Evolutionary conservation across 2,797 vertebrate species (phyloP).

Genomic region (Ibycter americanus): DNA sequence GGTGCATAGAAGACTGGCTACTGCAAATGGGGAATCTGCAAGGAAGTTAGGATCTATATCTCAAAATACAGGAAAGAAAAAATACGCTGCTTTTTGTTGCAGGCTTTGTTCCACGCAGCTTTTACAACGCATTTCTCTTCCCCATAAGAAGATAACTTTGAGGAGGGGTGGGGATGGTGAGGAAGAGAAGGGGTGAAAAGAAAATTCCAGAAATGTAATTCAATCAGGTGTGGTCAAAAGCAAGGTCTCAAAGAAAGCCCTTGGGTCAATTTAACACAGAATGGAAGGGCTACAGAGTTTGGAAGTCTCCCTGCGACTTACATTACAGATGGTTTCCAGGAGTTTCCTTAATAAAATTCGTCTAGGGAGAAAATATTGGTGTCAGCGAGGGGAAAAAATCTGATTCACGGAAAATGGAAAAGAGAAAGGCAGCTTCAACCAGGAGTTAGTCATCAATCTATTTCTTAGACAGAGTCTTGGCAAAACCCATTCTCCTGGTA

Average conservation of each 20-base stretch:
- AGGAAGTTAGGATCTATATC: not conserved
- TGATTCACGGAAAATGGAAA: constrained; percentile 49
- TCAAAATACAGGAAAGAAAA: not conserved
- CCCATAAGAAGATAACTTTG: not conserved
- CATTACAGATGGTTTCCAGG: constrained; percentile 41
- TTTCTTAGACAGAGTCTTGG: constrained; percentile 55
- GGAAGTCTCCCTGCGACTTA: not conserved
- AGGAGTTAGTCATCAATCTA: constrained; percentile 59
- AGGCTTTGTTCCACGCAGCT: not conserved
- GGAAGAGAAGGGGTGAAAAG: not conserved
- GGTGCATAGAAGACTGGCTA: not conserved
- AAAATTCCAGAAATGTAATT: not conserved
- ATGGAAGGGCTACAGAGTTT: not conserved
- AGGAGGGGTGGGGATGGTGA: fast-evolving
- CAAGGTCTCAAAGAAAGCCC: not conserved
- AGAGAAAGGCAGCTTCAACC: constrained; percentile 43
- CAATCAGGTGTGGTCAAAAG: not conserved
- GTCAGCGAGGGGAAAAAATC: constrained; percentile 16
- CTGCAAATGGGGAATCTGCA: not conserved
- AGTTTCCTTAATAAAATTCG: constrained; percentile 53
- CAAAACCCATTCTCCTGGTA: constrained; percentile 57
- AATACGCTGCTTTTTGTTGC: not conserved
- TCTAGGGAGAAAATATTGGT: constrained; percentile 47
- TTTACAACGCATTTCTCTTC: not conserved
- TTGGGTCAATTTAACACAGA: not conserved